A percentile compares a stretch with the other conserved stretches of the same genome.
Conservation (phyloP, 2,888 invertebrate genomes). For the Xestia sexstrigata region DNA sequence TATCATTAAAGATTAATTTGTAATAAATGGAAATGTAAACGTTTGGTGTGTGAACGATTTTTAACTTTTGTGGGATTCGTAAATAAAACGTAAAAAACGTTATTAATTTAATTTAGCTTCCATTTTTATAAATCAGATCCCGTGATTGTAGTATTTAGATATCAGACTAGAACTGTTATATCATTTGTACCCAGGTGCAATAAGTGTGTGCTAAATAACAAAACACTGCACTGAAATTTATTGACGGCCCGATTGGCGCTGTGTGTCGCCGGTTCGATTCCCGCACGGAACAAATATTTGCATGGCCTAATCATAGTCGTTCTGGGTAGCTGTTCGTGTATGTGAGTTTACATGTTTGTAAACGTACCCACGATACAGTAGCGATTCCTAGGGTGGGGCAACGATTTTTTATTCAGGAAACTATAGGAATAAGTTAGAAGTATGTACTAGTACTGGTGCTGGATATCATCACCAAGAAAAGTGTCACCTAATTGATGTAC, state of each 20-base stretch:
- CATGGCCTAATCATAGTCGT: too few species aligned
- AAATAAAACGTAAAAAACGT: neutral
- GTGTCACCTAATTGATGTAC: neutral
- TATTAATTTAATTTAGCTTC: neutral
- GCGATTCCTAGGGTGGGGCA: too few species aligned
- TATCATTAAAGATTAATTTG: conserved; percentile 43
- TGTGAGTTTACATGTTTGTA: too few species aligned
- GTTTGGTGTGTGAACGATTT: conserved; percentile 4
- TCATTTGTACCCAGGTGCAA: neutral
- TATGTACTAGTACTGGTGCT: too few species aligned
- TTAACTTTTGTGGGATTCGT: neutral
- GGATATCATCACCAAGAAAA: neutral
- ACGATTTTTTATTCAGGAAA: too few species aligned
- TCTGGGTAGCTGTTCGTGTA: too few species aligned
- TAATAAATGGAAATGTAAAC: conserved; percentile 36
- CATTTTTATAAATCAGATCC: neutral
- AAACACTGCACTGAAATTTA: neutral
- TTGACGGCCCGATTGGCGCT: too few species aligned
- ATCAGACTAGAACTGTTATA: neutral
- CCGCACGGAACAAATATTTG: too few species aligned
- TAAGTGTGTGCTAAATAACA: neutral
- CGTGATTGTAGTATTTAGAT: neutral
- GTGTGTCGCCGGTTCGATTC: too few species aligned
- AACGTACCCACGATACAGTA: too few species aligned
- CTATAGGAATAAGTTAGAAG: neutral